Conservation (phyloP, 2,888 invertebrate genomes). For the Limenitis camilla region DNA sequence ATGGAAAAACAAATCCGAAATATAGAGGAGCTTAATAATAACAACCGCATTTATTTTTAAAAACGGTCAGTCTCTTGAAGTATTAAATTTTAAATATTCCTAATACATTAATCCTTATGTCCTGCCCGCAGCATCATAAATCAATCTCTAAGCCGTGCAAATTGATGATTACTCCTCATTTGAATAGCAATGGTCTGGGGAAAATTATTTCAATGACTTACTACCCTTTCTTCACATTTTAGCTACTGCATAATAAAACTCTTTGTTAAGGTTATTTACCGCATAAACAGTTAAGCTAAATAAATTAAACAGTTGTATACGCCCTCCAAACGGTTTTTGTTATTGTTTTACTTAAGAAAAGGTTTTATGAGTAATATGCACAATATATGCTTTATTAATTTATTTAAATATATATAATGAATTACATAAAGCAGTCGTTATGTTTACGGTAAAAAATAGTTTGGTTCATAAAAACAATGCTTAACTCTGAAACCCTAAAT, state of each 20-base stretch:
- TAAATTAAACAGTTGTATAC: conserved; percentile 27
- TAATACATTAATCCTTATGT: neutral
- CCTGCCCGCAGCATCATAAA: conserved; percentile 5
- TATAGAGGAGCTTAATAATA: no score
- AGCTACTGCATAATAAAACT: conserved; percentile 62
- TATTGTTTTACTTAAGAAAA: neutral
- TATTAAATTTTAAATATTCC: neutral
- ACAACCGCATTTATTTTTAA: no score
- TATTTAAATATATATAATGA: no score
- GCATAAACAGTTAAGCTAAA: conserved; percentile 29
- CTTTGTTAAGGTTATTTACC: conserved; percentile 35
- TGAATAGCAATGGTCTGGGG: neutral
- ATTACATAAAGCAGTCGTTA: no score
- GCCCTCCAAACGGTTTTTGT: conserved; percentile 5
- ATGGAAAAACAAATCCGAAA: no score
- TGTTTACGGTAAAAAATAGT: no score
- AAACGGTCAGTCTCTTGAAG: no score
- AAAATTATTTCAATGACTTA: conserved; percentile 21
- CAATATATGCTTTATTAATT: no score
- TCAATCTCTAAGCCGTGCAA: conserved; percentile 1
- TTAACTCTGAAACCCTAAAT: conserved; percentile 24
- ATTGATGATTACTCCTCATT: neutral
- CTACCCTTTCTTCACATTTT: conserved; percentile 47
- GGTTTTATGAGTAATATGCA: neutral
- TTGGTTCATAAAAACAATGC: neutral